Percentiles rank a stretch among this genome's conserved stretches.
phyloP scores from a whole-genome alignment of 2,797 vertebrate species.

The Notolabrus celidotus region DNA sequence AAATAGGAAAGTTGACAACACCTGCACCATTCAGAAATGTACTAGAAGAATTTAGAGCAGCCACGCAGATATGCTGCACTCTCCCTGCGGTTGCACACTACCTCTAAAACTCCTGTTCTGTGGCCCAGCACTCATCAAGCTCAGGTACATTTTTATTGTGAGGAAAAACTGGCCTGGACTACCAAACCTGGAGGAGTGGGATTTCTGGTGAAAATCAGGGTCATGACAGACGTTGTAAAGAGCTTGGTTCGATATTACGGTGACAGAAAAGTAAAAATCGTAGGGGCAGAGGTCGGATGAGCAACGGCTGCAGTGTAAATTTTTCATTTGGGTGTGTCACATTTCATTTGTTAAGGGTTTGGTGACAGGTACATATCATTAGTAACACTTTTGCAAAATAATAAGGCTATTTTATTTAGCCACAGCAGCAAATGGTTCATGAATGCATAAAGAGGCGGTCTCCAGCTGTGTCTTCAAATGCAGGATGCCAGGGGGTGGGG shows the following conservation, averaged over 20 bases:
- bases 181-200: neutral
- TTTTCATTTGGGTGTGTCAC: constrained; percentile 86
- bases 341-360: constrained; percentile 89
- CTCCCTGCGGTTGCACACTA: no score
- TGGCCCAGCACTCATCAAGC: no score
- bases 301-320: constrained; percentile 47
- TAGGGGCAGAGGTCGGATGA: constrained; percentile 41
- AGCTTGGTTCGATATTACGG: constrained; percentile 89
- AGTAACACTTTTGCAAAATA: constrained; percentile 89
- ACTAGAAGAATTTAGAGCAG: no score
- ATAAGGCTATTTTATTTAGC: constrained; percentile 91
- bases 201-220: constrained; percentile 68
- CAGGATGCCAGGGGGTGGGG: constrained; percentile 29
- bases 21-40: no score
- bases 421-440: constrained; percentile 83
- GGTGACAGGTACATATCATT: constrained; percentile 89
- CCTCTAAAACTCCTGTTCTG: no score
- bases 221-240: constrained; percentile 86
- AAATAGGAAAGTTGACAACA: no score
- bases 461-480: constrained; percentile 79
- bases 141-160: no score
- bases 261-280: constrained; percentile 87
- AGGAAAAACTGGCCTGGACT: no score
- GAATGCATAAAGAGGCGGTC: constrained; percentile 86
- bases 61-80: no score